phyloP scores from a whole-genome alignment of 2,888 invertebrate species.

The Ochlodes sylvanus region DNA sequence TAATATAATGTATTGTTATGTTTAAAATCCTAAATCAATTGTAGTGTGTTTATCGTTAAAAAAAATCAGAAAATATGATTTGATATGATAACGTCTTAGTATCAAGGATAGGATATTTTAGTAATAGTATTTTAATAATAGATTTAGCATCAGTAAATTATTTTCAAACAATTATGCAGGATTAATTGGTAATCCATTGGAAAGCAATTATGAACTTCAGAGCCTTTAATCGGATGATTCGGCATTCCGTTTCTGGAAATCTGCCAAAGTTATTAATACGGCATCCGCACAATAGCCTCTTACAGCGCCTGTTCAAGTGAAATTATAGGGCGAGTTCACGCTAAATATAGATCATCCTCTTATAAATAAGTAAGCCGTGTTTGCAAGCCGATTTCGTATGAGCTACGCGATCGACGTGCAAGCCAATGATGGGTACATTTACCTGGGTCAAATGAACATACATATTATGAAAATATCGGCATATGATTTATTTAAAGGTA shows the following conservation, averaged over 20 bases:
- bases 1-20: too few relatives aligned
- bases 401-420: background rate
- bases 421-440: background rate
- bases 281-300: slow-evolving; percentile 7
- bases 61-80: too few relatives aligned
- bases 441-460: background rate
- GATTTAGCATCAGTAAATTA: background rate
- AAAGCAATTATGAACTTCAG: background rate
- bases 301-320: slow-evolving; percentile 6
- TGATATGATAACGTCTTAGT: too few relatives aligned
- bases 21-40: too few relatives aligned
- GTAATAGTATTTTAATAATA: too few relatives aligned
- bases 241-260: background rate
- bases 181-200: background rate
- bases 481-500: too few relatives aligned
- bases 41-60: too few relatives aligned
- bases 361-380: background rate
- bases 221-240: slow-evolving; percentile 4
- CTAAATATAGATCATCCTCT: slow-evolving; percentile 10
- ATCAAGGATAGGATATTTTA: too few relatives aligned
- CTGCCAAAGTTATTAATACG: slow-evolving; percentile 14
- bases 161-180: background rate
- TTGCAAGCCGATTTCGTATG: background rate
- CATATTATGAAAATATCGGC: too few relatives aligned
- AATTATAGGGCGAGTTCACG: slow-evolving; percentile 2